Percentiles rank a stretch among this genome's conserved stretches.
phyloP scores from a whole-genome alignment of 2,113 vertebrate genomes.

The Ochotona curzoniae region DNA sequence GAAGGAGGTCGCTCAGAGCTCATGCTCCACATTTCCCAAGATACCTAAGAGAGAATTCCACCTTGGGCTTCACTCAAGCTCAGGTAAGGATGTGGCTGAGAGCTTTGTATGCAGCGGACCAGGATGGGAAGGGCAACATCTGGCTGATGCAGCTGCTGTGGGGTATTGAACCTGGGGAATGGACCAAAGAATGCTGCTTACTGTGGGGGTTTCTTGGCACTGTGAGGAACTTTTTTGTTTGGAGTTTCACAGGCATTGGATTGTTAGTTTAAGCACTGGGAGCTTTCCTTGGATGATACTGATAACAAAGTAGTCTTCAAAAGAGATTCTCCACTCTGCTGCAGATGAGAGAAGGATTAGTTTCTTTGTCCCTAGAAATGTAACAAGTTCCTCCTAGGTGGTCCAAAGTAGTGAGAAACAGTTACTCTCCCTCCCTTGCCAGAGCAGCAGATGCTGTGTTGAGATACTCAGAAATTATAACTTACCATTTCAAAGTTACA shows the following conservation, averaged over 20 bases:
- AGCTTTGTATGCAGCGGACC: neutral
- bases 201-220: neutral
- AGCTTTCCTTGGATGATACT: neutral
- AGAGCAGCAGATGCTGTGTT: neutral
- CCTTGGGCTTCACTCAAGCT: neutral
- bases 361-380: neutral
- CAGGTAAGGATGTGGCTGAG: neutral
- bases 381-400: neutral
- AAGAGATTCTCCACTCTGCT: neutral
- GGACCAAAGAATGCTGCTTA: neutral
- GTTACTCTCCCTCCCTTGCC: accelerated
- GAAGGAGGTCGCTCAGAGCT: neutral
- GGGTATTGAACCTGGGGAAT: neutral
- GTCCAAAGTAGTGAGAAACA: neutral
- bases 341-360: neutral
- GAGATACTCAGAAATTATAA: neutral
- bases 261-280: neutral
- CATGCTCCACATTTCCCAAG: neutral
- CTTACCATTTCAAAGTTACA: neutral
- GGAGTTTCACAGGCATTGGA: neutral
- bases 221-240: neutral
- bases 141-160: neutral
- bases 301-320: neutral
- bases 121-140: neutral
- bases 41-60: neutral